Evolutionary conservation across 2,888 invertebrate genomes (phyloP).

Genomic region (Sthenelais limicola): DNA sequence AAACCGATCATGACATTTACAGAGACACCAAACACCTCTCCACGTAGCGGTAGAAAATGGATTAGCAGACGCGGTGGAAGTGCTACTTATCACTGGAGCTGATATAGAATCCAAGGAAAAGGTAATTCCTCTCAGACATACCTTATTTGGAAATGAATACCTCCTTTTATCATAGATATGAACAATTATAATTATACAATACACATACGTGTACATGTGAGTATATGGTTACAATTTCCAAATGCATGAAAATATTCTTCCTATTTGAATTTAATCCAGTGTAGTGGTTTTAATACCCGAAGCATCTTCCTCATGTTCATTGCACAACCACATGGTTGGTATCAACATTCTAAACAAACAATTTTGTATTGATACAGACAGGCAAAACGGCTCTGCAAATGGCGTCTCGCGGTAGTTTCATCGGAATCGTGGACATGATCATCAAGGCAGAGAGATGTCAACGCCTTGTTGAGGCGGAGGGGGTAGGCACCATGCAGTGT

Average conservation of each 20-base stretch:
- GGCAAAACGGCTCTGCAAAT: conserved; percentile 83
- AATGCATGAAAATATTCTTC: no score
- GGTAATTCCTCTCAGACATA: no score
- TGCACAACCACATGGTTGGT: no score
- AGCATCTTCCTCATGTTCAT: no score
- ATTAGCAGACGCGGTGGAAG: conserved; percentile 78
- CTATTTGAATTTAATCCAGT: no score
- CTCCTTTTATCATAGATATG: no score
- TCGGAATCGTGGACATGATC: conserved; percentile 86
- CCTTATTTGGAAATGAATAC: no score
- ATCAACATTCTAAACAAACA: background rate
- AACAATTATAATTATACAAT: no score
- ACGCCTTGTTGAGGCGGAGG: conserved; percentile 36
- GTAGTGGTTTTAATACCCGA: no score
- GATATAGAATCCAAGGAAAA: conserved; percentile 74
- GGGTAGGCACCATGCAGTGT: conserved; percentile 48
- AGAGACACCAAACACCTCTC: conserved; percentile 81
- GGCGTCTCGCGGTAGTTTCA: conserved; percentile 86
- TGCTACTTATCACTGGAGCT: conserved; percentile 74
- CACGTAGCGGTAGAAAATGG: conserved; percentile 85
- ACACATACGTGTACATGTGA: no score
- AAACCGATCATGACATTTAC: no score
- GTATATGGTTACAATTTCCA: no score
- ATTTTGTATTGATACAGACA: conserved; percentile 72
- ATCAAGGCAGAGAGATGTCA: conserved; percentile 78